A percentile compares a stretch with the other conserved stretches of the same genome.
Conservation (phyloP, 1,140 invertebrate species). For the Eumaeus atala region DNA sequence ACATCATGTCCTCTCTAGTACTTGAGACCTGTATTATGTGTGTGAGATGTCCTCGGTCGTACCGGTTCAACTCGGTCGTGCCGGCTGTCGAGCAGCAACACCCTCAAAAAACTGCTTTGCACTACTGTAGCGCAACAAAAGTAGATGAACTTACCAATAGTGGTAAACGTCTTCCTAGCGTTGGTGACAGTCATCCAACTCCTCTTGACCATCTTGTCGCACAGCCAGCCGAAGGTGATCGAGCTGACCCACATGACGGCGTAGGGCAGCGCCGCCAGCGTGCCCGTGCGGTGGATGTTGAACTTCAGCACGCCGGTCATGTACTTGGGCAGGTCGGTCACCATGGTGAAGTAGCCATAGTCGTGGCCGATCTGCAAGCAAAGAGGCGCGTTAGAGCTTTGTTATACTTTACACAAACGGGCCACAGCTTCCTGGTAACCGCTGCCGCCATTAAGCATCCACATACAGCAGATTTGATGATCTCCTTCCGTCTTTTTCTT, state of each 20-base stretch:
- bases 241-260: constrained; percentile 79
- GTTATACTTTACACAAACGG: too few species aligned
- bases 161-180: constrained; percentile 78
- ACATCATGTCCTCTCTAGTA: too few species aligned
- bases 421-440: too few species aligned
- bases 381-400: neutral
- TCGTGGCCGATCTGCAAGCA: constrained; percentile 81
- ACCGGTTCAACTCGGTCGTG: too few species aligned
- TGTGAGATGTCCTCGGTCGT: too few species aligned
- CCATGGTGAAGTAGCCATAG: constrained; percentile 90
- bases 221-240: constrained; percentile 74
- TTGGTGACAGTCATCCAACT: constrained; percentile 73
- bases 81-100: too few species aligned
- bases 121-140: too few species aligned
- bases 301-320: constrained; percentile 88
- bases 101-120: too few species aligned
- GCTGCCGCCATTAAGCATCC: too few species aligned
- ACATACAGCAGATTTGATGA: too few species aligned
- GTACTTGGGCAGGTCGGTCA: constrained; percentile 90
- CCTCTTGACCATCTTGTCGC: constrained; percentile 76
- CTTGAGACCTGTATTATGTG: too few species aligned
- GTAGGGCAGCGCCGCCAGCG: constrained; percentile 77
- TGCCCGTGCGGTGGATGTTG: constrained; percentile 80
- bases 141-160: constrained; percentile 67
- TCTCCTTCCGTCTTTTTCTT: too few species aligned